Evolutionary conservation across 1,140 invertebrate genomes (phyloP), one percentile per base, ranked within the genome.

Genomic region (Drosophila lini): DNA sequence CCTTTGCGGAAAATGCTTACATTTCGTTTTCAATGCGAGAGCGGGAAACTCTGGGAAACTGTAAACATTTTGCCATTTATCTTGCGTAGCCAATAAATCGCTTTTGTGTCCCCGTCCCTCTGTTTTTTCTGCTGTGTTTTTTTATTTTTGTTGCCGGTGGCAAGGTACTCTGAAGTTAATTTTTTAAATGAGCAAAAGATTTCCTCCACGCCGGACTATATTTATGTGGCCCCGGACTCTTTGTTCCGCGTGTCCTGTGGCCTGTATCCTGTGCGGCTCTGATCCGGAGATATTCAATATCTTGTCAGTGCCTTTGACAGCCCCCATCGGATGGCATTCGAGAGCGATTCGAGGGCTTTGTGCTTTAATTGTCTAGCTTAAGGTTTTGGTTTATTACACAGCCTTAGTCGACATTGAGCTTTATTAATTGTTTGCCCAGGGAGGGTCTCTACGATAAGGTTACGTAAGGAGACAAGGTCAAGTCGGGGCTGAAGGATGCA

Each of bases 61-160:
- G 83, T 89, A 88, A 88, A 88, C 83, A 88, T 78, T 88, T 82
- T 74, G 71, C 83, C 84, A 88, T 88, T 88, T 88, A 88, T 88
- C 83, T 89, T 89, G 76, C 80, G 73, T 83, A 65, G 83, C 83
- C 83, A 88, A 88, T 88, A 88, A 88, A 88, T 88, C 68, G 80
- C 82, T 78, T 81, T 78, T 70, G 78, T 80, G 44, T 80, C 53
- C 45, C 34, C 47, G 16, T 36, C 16, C 28, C 47, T 11, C 38
- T 41, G 44, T 38, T 47, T 62, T 41, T 38, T 38, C 38, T 9
- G n/a, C 59, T 40, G 10, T 36, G n/a, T 36, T 15, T 22, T 53
- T 1, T 19, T 19, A 5, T 44, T 28, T 10, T 28, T 16, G 28
- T 62, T 41, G 45, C 65, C 65, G n/a, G 59, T 34, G 74, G 67